Evolutionary conservation across 2,113 vertebrate species (phyloP), one percentile per base, ranked within the genome.

Genomic region (Pygoscelis antarcticus): DNA sequence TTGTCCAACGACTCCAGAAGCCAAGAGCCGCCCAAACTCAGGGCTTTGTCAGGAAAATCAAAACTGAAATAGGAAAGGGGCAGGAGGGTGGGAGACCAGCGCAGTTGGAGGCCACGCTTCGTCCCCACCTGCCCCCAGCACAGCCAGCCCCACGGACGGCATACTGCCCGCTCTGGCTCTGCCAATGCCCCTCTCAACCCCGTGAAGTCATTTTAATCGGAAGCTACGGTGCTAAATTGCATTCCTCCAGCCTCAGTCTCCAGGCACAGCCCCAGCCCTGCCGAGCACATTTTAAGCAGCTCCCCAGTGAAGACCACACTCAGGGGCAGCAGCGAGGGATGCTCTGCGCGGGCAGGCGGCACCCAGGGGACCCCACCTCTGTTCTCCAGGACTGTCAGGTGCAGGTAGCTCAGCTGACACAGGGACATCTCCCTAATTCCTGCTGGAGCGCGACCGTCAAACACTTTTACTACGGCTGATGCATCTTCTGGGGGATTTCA

Each of bases 101-200:
- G 1, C 12, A 9, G 42, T 13, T 7, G 2, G 60, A 44, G 32
- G 55, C 17, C 49, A 36, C 0, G 0, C 20, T 64, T n/a, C 1
- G 9, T 25, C 36, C 47, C 60, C 1, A 1, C 8, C 23, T 23
- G 46, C 7, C 52, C 65, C 52, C 49, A 21, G 62, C 38, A 4
- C 82, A 65, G 46, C 12, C 42, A 60, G 27, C 29, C 47, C 65
- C 17, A 2, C 1, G 4, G 34, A 8, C 0, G 4, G 26, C 25
- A 4, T 6, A 1, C 30, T 16, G 47, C 82, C 65, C 26, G 44
- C 55, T 22, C 44, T 2, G 32, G 23, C 34, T 23, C 58, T n/a
- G 61, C 65, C 19, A 26, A 7, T 2, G 20, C 49, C 18, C 79
- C 71, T 79, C 52, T 26, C 46, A 26, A 29, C 47, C 68, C 66